Evolutionary conservation across 2,113 vertebrate species (phyloP), one percentile per base, ranked within the genome.

Genomic region (Chloropsis hardwickii): DNA sequence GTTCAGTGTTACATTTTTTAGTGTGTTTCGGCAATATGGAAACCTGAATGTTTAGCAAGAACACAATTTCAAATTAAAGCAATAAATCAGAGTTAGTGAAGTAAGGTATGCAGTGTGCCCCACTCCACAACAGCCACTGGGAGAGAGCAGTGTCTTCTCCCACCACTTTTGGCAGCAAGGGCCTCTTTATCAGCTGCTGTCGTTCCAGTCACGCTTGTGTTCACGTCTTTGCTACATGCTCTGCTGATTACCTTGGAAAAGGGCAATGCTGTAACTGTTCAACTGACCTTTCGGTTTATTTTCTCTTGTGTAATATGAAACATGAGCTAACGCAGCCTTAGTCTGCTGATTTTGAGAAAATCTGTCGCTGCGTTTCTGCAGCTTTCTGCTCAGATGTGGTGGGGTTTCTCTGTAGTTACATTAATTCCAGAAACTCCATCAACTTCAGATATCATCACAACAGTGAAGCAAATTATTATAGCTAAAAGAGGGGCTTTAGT

Each of bases 291-390:
- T 98, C 97, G 90, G 97, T 98, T 98, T 98, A 98, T 98, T 98
- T 98, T 98, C 98, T 98, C 98, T 98, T 97, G 98, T 98, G 98
- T 98, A 98, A 98, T 98, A 98, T 97, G 98, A 98, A 98, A 98
- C 98, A 98, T 81, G 97, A 98, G 96, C 97, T 98, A 98, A 97
- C 96, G 58, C 85, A 97, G 97, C 94, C 94, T 94, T 97, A 97
- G 93, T 97, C 97, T 95, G 72, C 97, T 94, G 97, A 93, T 97
- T 98, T 96, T 4, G 50, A 95, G 91, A 95, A 95, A 97, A 94
- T 97, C 86, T 97, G 74, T 97, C 77, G 92, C 96, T 92, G 48
- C 44, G 4, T 94, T 98, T 94, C 86, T 87, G 79, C 83, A 74
- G 81, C 57, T 94, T 94, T 97, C 92, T 88, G 89, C 81, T 97